These are phyloP conservation scores for Aplysina aerophoba DNA, from an alignment of 37 sponge, comb jelly and placozoan species.

Conservation along the genomic window DNA sequence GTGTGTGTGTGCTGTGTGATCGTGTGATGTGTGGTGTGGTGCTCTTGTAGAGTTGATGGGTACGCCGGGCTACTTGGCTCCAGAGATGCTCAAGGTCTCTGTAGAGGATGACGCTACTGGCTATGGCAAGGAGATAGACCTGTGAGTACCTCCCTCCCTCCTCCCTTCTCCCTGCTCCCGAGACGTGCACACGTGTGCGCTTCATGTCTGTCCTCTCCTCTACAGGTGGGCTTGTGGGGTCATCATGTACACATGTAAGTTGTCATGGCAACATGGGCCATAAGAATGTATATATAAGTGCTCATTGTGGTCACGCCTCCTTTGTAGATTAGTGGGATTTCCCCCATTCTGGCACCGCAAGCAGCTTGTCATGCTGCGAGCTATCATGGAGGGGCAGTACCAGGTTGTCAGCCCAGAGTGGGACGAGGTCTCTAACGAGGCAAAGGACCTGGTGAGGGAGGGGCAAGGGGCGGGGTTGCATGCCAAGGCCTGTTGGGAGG, in stretches of 20 bases:
- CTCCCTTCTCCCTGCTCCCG: not conserved
- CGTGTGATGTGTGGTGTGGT: not conserved
- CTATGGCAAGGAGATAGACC: constrained; percentile 78
- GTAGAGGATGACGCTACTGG: constrained; percentile 69
- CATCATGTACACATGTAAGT: constrained; percentile 93
- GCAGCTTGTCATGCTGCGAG: constrained; percentile 83
- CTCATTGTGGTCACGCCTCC: not conserved
- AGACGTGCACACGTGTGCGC: no score
- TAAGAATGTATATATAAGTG: not conserved
- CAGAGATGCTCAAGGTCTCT: constrained; percentile 82
- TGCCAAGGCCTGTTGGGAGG: not conserved
- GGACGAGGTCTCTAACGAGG: constrained; percentile 84
- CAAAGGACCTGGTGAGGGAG: constrained; percentile 82
- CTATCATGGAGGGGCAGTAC: constrained; percentile 89
- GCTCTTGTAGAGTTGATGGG: constrained; percentile 67
- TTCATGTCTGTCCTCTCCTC: not conserved
- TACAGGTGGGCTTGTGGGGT: constrained; percentile 91
- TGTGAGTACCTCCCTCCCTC: constrained; percentile 49
- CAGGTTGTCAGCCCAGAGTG: constrained; percentile 91
- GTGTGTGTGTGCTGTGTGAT: not conserved
- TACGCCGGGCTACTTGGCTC: constrained; percentile 92
- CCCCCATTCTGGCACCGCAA: constrained; percentile 97
- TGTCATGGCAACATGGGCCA: not conserved
- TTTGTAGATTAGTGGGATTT: constrained; percentile 80
- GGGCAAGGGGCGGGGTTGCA: not conserved